Percentiles rank a stretch among this genome's conserved stretches.
These are phyloP conservation scores for Teleogryllus occipitalis DNA, from an alignment of 1,140 invertebrate species.

Conservation along the genomic window DNA sequence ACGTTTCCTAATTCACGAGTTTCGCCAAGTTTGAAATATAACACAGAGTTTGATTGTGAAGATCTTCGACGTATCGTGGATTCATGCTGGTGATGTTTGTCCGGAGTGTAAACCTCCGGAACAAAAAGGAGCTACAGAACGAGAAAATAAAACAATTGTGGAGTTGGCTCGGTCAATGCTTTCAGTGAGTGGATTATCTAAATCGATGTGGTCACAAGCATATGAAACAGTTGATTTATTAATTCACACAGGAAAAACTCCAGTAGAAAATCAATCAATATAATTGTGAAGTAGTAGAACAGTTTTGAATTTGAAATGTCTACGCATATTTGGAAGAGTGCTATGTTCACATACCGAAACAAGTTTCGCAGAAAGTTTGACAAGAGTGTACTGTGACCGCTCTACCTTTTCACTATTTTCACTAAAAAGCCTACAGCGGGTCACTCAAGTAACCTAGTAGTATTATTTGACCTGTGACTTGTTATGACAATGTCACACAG, in stretches of 20 bases:
- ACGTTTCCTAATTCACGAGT: no score
- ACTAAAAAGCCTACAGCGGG: no score
- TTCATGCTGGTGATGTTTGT: conserved; percentile 17
- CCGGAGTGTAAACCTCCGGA: conserved; percentile 22
- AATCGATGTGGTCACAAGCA: conserved; percentile 36
- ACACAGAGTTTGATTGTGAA: neutral
- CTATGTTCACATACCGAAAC: neutral
- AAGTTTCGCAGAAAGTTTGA: neutral
- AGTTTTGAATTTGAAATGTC: neutral
- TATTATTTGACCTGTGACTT: no score
- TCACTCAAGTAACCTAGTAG: no score
- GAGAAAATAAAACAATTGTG: conserved; percentile 22
- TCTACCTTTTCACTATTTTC: no score
- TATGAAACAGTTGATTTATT: conserved; percentile 35
- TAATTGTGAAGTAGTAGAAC: neutral
- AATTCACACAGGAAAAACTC: conserved; percentile 27
- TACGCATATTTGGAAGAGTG: neutral
- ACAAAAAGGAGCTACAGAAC: conserved; percentile 26
- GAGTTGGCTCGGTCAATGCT: conserved; percentile 33
- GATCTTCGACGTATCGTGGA: neutral
- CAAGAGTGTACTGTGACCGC: neutral
- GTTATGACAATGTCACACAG: no score
- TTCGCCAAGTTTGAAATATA: no score
- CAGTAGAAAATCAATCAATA: neutral
- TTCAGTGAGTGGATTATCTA: conserved; percentile 29